phyloP scores from a whole-genome alignment of 2,797 vertebrate genomes.

The Eidolon dupreanum region DNA sequence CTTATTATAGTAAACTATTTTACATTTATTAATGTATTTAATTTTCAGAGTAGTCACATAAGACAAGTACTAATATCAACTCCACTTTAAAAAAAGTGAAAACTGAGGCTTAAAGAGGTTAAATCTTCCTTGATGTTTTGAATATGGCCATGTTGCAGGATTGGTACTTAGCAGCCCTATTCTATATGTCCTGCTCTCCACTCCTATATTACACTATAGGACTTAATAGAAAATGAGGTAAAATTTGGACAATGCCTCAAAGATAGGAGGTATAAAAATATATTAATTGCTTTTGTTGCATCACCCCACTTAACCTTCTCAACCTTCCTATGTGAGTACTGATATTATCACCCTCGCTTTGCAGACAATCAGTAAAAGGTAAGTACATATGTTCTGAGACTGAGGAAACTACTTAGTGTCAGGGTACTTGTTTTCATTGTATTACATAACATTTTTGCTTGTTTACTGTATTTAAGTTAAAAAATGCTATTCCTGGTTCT shows the following conservation, averaged over 20 bases:
- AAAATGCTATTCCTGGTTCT: not conserved
- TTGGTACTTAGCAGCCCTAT: not conserved
- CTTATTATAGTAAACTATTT: not conserved
- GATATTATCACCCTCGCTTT: not conserved
- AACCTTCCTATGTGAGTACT: not conserved
- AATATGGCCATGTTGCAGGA: not conserved
- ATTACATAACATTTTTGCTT: not conserved
- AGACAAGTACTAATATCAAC: not conserved
- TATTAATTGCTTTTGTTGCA: not conserved
- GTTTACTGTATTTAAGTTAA: not conserved
- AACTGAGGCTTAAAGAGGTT: not conserved
- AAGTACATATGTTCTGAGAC: not conserved
- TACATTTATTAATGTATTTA: not conserved
- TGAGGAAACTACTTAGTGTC: not conserved
- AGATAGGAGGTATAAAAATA: not conserved
- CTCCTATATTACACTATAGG: not conserved
- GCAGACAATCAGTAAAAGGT: not conserved
- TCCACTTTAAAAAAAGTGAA: constrained; percentile 6
- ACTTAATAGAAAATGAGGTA: not conserved
- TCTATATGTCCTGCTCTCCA: not conserved
- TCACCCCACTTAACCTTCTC: not conserved
- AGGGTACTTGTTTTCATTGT: not conserved
- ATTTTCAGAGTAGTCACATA: constrained; percentile 26
- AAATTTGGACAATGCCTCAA: not conserved
- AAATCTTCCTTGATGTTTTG: not conserved